Evolutionary conservation across 1,140 invertebrate genomes (phyloP).

Genomic region (Yoshiicerus persimilis): DNA sequence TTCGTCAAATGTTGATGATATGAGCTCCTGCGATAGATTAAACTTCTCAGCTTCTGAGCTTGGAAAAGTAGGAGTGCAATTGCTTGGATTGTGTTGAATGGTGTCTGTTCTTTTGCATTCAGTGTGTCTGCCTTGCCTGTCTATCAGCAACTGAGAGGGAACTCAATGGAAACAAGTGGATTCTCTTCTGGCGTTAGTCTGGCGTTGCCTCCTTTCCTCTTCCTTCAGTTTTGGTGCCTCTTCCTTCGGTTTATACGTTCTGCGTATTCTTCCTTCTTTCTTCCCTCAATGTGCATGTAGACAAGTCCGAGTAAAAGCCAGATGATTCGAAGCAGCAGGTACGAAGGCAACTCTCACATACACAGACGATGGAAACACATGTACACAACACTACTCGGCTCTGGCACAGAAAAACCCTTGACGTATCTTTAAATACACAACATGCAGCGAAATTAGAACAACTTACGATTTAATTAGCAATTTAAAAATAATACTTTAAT

Average conservation of each 20-base stretch:
- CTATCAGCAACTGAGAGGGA: not conserved
- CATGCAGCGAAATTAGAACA: no score
- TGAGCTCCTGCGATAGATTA: no score
- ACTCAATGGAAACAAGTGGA: slow-evolving; percentile 8
- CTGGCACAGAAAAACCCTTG: no score
- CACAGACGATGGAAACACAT: not conserved
- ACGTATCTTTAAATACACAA: no score
- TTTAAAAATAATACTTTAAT: no score
- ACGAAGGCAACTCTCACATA: no score
- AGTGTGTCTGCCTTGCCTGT: not conserved
- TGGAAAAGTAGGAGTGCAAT: no score
- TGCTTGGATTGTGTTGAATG: no score
- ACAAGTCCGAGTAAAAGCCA: not conserved
- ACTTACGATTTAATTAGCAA: no score
- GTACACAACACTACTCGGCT: no score
- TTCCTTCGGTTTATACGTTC: not conserved
- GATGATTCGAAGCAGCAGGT: not conserved
- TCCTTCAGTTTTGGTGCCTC: not conserved
- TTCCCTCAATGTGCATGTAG: not conserved
- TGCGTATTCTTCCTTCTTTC: not conserved
- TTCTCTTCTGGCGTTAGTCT: not conserved
- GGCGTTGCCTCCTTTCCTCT: not conserved
- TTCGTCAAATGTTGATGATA: no score
- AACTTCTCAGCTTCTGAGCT: no score
- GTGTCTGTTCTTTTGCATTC: not conserved